Evolutionary conservation across 1,140 invertebrate genomes (phyloP).

Genomic region (Saxidomus purpurata): DNA sequence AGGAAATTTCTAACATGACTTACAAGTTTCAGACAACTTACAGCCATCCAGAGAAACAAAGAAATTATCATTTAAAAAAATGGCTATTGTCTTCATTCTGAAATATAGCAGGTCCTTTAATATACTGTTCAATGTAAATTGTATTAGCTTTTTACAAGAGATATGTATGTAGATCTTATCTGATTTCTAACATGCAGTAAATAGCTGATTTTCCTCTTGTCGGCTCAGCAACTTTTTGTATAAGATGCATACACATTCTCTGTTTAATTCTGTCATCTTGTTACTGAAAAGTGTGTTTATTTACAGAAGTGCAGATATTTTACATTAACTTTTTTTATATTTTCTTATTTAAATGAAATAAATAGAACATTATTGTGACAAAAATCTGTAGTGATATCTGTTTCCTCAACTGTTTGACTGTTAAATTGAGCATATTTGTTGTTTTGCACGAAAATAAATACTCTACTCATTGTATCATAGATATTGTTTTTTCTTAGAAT

Average conservation of each 20-base stretch:
- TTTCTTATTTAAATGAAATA: background rate
- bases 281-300: background rate
- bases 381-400: background rate
- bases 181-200: background rate
- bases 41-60: no score
- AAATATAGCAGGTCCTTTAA: no score
- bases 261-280: background rate
- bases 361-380: background rate
- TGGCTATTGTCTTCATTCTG: no score
- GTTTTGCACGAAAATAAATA: constrained; percentile 34
- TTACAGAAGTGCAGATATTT: background rate
- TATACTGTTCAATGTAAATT: no score
- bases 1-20: no score
- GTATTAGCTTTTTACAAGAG: no score
- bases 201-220: background rate
- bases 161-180: background rate
- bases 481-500: no score
- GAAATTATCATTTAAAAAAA: no score
- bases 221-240: background rate
- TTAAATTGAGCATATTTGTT: constrained; percentile 33
- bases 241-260: background rate
- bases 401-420: constrained; percentile 21
- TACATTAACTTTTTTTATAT: background rate
- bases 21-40: no score
- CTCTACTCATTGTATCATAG: constrained; percentile 6